These are phyloP conservation scores for Xiphorhynchus erythropygius DNA, from an alignment of 2,797 vertebrate genomes.

Conservation along the genomic window DNA sequence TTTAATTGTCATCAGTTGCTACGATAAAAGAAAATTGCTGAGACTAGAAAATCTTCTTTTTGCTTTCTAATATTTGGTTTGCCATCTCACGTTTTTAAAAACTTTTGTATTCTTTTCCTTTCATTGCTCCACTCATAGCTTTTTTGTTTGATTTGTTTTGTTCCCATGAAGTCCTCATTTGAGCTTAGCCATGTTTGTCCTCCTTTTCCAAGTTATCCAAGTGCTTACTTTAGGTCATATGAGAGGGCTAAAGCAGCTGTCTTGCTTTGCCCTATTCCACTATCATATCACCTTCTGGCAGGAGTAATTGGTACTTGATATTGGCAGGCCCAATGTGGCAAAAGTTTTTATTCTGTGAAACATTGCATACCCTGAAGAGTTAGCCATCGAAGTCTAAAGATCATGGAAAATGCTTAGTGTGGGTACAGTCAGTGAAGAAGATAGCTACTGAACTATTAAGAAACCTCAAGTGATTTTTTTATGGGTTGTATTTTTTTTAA, in stretches of 20 bases:
- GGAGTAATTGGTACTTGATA: neutral
- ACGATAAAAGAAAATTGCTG: neutral
- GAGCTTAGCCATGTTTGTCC: neutral
- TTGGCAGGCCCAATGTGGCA: neutral
- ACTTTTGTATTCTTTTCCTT: neutral
- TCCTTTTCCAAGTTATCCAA: neutral
- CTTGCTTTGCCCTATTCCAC: neutral
- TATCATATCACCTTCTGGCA: neutral
- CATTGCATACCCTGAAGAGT: neutral
- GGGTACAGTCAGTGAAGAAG: neutral
- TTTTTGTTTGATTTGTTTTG: neutral
- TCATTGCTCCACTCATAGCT: neutral
- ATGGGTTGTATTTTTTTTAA: neutral
- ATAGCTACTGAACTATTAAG: neutral
- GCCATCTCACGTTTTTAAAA: neutral
- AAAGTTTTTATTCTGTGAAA: neutral
- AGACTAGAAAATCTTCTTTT: neutral
- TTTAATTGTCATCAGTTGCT: neutral
- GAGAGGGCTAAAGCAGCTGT: neutral
- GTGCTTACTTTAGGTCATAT: neutral
- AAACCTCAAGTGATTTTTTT: neutral
- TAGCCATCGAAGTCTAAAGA: neutral
- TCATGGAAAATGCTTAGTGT: neutral
- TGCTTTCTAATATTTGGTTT: neutral
- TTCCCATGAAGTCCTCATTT: neutral